Evolutionary conservation across 35 echinoderm and acorn worm species (phyloP).

Genomic region (Amphiura filiformis): DNA sequence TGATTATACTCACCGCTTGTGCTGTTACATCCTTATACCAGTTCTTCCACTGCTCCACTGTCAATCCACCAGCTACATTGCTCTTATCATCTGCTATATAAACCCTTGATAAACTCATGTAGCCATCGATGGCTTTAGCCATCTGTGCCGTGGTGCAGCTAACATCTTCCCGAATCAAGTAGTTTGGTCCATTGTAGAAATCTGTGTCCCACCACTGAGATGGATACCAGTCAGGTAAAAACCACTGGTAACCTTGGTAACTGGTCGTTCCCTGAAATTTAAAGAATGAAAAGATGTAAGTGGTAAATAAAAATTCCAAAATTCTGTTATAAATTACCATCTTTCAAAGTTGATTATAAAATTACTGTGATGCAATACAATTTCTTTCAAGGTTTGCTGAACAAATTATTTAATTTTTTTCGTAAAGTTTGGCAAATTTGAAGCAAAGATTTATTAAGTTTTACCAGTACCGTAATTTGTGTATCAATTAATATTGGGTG

Average conservation of each 20-base stretch:
- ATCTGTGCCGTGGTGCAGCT: slow-evolving; percentile 51
- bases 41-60: slow-evolving; percentile 17
- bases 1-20: slow-evolving; percentile 15
- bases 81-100: slow-evolving; percentile 27
- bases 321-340: slow-evolving; percentile 1
- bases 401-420: too few relatives aligned
- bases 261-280: slow-evolving; percentile 40
- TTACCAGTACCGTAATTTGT: too few relatives aligned
- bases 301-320: background rate
- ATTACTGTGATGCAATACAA: too few relatives aligned
- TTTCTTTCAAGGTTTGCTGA: too few relatives aligned
- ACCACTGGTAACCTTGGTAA: slow-evolving; percentile 69
- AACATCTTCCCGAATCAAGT: slow-evolving; percentile 11
- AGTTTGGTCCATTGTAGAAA: slow-evolving; percentile 37
- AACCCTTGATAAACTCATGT: slow-evolving; percentile 45
- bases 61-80: slow-evolving; percentile 18
- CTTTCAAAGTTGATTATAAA: background rate
- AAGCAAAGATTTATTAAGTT: too few relatives aligned
- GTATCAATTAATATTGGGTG: too few relatives aligned
- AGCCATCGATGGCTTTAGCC: slow-evolving; percentile 46
- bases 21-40: slow-evolving; percentile 24
- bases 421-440: too few relatives aligned
- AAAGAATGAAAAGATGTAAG: background rate
- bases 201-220: slow-evolving; percentile 64
- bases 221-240: slow-evolving; percentile 47